Conservation (phyloP, 2,797 vertebrate species). For the Valencia hispanica region DNA sequence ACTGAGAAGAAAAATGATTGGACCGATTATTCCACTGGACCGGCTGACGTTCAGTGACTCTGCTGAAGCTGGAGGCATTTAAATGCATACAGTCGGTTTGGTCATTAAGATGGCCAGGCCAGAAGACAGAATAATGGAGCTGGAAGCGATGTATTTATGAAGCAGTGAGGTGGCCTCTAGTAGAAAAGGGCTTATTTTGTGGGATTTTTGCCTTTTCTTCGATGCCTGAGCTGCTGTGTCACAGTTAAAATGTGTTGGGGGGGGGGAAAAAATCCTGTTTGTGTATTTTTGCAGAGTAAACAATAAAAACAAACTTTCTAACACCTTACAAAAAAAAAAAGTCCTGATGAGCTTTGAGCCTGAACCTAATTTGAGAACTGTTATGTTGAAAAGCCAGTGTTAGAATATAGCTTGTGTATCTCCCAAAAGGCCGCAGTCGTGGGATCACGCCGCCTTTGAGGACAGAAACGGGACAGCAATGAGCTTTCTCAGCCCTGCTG, state of each 20-base stretch:
- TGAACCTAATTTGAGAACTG: no score
- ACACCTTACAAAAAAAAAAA: not conserved
- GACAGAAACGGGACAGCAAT: not conserved
- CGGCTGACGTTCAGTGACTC: not conserved
- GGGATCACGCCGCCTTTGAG: not conserved
- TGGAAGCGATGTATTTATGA: not conserved
- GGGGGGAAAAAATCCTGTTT: not conserved
- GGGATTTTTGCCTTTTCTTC: not conserved
- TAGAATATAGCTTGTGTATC: not conserved
- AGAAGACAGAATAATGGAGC: not conserved
- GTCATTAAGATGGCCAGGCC: not conserved
- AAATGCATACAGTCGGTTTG: no score
- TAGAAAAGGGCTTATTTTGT: not conserved
- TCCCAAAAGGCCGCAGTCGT: not conserved
- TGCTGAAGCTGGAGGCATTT: not conserved
- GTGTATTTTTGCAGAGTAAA: not conserved
- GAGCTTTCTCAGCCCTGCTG: not conserved
- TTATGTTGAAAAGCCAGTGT: not conserved
- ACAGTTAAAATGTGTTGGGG: not conserved
- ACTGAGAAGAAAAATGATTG: not conserved
- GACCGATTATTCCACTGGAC: constrained; percentile 26
- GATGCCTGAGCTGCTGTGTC: not conserved
- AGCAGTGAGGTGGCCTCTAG: not conserved
- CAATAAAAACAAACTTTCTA: not conserved
- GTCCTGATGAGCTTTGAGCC: not conserved